These are phyloP conservation scores for Phengaris arion DNA, from an alignment of 2,888 invertebrate species.

Conservation along the genomic window DNA sequence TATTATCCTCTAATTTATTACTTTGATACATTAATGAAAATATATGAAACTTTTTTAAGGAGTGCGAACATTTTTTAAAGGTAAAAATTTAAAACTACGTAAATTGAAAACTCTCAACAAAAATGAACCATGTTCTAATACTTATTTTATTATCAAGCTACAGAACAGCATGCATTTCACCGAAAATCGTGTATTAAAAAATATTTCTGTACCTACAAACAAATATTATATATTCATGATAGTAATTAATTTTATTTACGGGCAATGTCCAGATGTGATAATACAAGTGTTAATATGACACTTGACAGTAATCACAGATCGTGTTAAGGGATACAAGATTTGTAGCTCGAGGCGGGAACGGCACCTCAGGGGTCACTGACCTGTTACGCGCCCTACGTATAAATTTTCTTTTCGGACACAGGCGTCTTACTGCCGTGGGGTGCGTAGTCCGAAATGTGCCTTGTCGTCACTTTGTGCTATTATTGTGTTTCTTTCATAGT, in stretches of 20 bases:
- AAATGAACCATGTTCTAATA: too few species aligned
- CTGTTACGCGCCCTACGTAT: constrained; percentile 61
- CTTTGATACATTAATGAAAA: constrained; percentile 35
- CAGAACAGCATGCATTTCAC: too few species aligned
- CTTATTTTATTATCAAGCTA: too few species aligned
- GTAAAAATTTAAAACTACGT: not conserved
- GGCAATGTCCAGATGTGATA: constrained; percentile 7
- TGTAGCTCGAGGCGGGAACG: constrained; percentile 47
- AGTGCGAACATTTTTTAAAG: not conserved
- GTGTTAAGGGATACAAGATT: constrained; percentile 62
- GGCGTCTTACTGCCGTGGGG: constrained; percentile 51
- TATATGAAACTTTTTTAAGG: not conserved
- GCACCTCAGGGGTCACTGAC: constrained; percentile 60
- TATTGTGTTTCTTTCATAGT: constrained; percentile 59
- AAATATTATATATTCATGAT: too few species aligned
- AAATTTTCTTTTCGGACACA: constrained; percentile 75
- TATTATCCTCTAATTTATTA: constrained; percentile 31
- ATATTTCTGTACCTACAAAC: too few species aligned
- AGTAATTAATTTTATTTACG: not conserved
- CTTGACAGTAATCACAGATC: constrained; percentile 56
- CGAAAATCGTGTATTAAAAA: too few species aligned
- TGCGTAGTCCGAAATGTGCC: constrained; percentile 61
- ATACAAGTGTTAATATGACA: constrained; percentile 42
- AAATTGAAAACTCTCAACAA: not conserved
- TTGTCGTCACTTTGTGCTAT: constrained; percentile 64